These are phyloP conservation scores for Tethya wilhelma DNA, from an alignment of 37 sponge, comb jelly and placozoan species.

Conservation along the genomic window DNA sequence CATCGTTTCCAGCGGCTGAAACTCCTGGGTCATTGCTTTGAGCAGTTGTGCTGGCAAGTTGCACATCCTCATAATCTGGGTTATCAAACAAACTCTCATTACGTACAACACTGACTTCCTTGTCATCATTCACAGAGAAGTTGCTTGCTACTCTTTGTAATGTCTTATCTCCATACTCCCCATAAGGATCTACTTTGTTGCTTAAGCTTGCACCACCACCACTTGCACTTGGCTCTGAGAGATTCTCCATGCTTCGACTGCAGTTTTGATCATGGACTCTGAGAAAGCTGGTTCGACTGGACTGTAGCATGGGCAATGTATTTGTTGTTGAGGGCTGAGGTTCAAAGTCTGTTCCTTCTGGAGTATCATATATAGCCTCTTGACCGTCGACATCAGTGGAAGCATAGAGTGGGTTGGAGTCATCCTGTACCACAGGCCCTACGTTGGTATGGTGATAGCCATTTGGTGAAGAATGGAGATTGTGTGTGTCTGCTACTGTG, in stretches of 20 bases:
- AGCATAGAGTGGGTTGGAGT: conserved; percentile 16
- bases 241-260: background rate
- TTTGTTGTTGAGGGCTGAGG: no score
- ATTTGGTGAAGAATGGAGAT: background rate
- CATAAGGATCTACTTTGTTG: no score
- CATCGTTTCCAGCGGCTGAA: background rate
- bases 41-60: no score
- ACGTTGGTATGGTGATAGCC: background rate
- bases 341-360: background rate
- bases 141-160: conserved; percentile 3
- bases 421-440: background rate
- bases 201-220: background rate
- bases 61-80: conserved; percentile 4
- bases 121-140: background rate
- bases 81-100: background rate
- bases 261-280: no score
- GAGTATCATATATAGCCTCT: background rate
- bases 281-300: no score
- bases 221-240: background rate
- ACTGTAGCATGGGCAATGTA: no score
- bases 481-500: background rate
- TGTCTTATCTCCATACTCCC: conserved; percentile 23
- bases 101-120: background rate
- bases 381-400: background rate
- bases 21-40: background rate